These are phyloP conservation scores for Carettochelys insculpta DNA, from an alignment of 2,113 vertebrate species.

Conservation along the genomic window DNA sequence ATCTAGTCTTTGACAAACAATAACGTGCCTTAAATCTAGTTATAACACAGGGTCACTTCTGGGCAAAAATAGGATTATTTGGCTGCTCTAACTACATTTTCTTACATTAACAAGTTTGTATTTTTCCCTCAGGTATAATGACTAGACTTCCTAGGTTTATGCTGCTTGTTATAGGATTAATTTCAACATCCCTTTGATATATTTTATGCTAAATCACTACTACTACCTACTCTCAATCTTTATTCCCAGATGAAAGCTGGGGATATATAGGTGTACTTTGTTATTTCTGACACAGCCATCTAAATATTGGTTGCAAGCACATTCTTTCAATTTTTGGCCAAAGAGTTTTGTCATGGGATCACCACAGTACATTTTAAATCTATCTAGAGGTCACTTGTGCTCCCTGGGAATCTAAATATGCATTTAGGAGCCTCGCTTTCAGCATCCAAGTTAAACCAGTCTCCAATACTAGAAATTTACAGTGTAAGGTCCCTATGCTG, in stretches of 20 bases:
- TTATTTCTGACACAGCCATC: not conserved
- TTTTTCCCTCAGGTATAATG: not conserved
- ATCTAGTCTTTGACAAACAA: not conserved
- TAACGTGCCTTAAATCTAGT: not conserved
- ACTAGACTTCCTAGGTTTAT: constrained; percentile 10
- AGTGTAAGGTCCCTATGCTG: not conserved
- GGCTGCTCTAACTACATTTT: not conserved
- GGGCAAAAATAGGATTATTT: not conserved
- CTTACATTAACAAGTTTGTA: fast-evolving
- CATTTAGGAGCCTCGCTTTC: not conserved
- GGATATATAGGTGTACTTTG: not conserved
- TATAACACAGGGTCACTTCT: fast-evolving
- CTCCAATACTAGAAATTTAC: not conserved
- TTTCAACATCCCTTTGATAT: not conserved
- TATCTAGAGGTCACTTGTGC: no score
- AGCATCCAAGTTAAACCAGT: not conserved
- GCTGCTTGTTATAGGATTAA: constrained; percentile 41
- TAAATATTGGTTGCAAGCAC: not conserved
- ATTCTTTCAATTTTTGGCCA: no score
- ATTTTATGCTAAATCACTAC: constrained; percentile 33
- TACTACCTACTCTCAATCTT: not conserved
- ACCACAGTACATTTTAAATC: no score
- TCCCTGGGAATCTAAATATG: not conserved
- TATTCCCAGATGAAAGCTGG: not conserved
- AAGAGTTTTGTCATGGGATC: no score